phyloP scores from a whole-genome alignment of 2,797 vertebrate species.

The Sebastes wilsoni region DNA sequence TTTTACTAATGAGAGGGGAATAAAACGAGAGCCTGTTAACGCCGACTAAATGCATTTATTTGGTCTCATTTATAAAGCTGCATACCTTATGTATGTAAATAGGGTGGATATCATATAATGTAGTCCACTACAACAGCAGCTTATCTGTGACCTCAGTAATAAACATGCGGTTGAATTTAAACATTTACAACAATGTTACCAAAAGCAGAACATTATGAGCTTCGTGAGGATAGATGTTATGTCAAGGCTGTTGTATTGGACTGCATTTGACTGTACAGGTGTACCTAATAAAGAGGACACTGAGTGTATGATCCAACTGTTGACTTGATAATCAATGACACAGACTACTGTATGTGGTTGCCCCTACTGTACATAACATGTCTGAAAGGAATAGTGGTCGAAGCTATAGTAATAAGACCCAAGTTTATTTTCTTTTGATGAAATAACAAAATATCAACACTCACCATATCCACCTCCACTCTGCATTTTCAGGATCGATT shows the following conservation, averaged over 20 bases:
- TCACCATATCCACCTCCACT: constrained; percentile 97
- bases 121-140: not conserved
- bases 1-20: no score
- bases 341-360: not conserved
- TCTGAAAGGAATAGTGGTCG: not conserved
- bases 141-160: not conserved
- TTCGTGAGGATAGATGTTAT: not conserved
- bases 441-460: constrained; percentile 62
- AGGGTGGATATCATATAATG: not conserved
- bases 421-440: not conserved
- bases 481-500: constrained; percentile 71
- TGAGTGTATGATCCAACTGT: not conserved
- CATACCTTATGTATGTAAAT: not conserved
- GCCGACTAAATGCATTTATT: no score
- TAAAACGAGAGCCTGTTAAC: no score
- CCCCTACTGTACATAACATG: not conserved
- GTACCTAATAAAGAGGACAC: not conserved
- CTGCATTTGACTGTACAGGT: not conserved
- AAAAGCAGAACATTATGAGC: not conserved
- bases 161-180: not conserved
- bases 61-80: no score
- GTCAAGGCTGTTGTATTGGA: not conserved
- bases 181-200: not conserved
- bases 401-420: not conserved
- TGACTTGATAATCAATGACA: not conserved